phyloP scores from a whole-genome alignment of 2,888 invertebrate genomes.

The Tinea pellionella region DNA sequence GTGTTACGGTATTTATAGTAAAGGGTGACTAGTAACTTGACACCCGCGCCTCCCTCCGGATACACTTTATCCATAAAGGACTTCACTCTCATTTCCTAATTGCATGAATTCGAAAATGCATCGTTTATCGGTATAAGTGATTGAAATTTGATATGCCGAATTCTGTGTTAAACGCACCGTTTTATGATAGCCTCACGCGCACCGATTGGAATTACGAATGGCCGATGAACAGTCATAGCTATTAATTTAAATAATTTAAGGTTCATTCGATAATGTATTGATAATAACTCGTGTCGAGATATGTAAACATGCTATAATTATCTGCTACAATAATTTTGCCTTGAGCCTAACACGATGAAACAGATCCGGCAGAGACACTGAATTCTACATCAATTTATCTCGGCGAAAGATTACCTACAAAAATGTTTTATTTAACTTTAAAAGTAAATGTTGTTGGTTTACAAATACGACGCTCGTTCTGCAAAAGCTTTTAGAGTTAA shows the following conservation, averaged over 20 bases:
- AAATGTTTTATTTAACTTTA: no score
- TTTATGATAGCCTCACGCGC: background rate
- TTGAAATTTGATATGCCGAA: slow-evolving; percentile 6
- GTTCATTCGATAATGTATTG: slow-evolving; percentile 9
- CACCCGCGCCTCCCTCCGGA: slow-evolving; percentile 43
- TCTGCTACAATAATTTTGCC: background rate
- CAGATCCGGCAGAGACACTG: background rate
- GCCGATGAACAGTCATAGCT: background rate
- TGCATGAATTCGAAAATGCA: slow-evolving; percentile 27
- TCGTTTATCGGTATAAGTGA: slow-evolving; percentile 1
- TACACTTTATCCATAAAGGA: slow-evolving; percentile 31
- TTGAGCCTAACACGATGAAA: background rate
- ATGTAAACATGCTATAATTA: slow-evolving; percentile 7
- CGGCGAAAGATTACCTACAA: no score
- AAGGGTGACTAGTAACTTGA: slow-evolving; percentile 54
- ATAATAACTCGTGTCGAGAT: background rate
- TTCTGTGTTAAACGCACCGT: background rate
- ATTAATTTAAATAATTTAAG: slow-evolving; percentile 5
- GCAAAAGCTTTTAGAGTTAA: no score
- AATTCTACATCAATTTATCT: no score
- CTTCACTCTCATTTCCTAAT: slow-evolving; percentile 57
- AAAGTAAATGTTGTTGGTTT: background rate
- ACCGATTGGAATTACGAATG: background rate
- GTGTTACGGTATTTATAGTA: slow-evolving; percentile 49
- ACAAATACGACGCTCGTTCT: no score